Conservation (phyloP, 2,888 invertebrate species). For the Drosophila birchii region DNA sequence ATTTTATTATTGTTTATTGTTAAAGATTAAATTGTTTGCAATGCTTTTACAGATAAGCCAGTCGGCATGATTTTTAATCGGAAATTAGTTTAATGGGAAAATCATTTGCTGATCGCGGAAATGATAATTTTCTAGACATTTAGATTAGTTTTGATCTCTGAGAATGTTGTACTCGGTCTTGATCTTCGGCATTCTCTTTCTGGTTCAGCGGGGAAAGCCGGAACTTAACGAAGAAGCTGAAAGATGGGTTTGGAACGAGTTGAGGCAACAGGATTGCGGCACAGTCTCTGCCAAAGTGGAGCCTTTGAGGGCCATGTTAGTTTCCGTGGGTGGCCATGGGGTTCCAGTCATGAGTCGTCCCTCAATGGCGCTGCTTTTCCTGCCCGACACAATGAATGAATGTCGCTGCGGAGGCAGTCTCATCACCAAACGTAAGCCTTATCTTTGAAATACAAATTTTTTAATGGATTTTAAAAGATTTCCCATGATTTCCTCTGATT, state of each 20-base stretch:
- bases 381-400: not conserved
- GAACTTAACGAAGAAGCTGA: not conserved
- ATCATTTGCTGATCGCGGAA: not conserved
- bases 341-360: not conserved
- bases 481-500: not conserved
- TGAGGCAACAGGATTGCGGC: not conserved
- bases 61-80: too few relatives aligned
- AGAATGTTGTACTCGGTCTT: not conserved
- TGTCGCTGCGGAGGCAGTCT: conserved; percentile 7
- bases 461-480: too few relatives aligned
- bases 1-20: not conserved
- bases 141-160: not conserved
- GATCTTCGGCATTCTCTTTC: not conserved
- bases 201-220: not conserved
- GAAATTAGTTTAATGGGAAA: not conserved
- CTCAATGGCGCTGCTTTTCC: conserved; percentile 2
- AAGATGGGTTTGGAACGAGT: not conserved
- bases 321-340: not conserved
- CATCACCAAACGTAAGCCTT: not conserved
- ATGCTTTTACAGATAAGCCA: not conserved
- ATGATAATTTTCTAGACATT: too few relatives aligned
- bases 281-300: not conserved
- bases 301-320: accelerated
- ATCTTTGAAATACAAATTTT: too few relatives aligned
- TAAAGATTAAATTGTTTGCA: not conserved